Conservation (phyloP, 2,113 vertebrate species). For the Circaetus gallicus region DNA sequence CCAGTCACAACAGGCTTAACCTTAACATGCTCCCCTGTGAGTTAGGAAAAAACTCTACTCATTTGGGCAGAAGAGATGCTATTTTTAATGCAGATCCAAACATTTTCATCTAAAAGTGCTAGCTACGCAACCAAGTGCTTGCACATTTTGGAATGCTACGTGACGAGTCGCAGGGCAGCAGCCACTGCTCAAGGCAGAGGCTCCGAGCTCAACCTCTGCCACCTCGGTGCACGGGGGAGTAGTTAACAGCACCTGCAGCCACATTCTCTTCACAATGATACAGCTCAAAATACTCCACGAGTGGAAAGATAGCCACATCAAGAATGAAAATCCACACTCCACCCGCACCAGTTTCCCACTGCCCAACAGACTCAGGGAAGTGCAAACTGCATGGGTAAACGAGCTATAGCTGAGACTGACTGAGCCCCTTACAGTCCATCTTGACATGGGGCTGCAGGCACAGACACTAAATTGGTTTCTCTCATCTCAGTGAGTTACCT, state of each 20-base stretch:
- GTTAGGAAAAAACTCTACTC: background rate
- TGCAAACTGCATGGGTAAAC: background rate
- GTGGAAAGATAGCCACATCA: background rate
- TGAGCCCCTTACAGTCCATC: background rate
- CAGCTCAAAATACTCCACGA: background rate
- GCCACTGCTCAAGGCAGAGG: accelerated
- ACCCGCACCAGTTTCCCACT: background rate
- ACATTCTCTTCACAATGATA: accelerated
- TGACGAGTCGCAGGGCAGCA: accelerated
- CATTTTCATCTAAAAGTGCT: background rate
- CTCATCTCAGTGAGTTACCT: background rate
- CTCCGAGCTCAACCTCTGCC: accelerated
- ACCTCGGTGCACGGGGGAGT: accelerated
- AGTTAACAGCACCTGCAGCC: background rate
- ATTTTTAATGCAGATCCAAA: background rate
- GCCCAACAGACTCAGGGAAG: background rate
- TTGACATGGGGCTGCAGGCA: background rate
- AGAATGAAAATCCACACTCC: background rate
- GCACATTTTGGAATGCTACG: background rate
- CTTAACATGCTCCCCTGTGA: accelerated
- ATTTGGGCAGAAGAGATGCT: background rate
- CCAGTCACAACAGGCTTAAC: background rate
- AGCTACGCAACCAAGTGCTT: background rate
- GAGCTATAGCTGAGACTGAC: background rate
- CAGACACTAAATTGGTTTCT: background rate